These are phyloP conservation scores for Patella depressa DNA, from an alignment of 2,888 invertebrate species.

Conservation along the genomic window DNA sequence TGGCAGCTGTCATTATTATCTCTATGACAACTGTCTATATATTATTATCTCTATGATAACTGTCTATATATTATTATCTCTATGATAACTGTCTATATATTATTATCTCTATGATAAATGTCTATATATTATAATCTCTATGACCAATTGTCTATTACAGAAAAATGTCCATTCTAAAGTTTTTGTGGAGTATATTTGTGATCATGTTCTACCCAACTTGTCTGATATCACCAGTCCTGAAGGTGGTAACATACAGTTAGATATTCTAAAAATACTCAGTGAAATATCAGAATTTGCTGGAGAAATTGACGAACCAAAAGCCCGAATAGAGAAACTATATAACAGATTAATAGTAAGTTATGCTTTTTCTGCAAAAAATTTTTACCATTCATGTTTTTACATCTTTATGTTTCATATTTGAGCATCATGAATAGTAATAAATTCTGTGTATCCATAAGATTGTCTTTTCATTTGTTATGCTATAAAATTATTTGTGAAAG, in stretches of 20 bases:
- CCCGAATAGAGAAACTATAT: conserved; percentile 83
- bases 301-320: conserved; percentile 81
- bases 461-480: no score
- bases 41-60: neutral
- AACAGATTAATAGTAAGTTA: conserved; percentile 81
- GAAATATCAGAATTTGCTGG: conserved; percentile 86
- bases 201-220: conserved; percentile 83
- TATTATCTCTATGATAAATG: neutral
- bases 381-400: no score
- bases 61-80: neutral
- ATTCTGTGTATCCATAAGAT: no score
- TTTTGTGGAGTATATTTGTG: conserved; percentile 87
- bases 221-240: conserved; percentile 52
- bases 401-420: no score
- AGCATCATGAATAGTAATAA: no score
- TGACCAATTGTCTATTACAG: conserved; percentile 73
- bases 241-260: conserved; percentile 76
- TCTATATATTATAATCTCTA: neutral
- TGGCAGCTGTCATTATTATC: no score
- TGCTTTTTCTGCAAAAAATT: no score
- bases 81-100: neutral
- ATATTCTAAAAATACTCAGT: conserved; percentile 88
- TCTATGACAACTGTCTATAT: neutral
- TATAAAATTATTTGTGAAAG: no score
- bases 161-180: conserved; percentile 87